Conservation (phyloP, 2,888 invertebrate species). For the Acronicta leporina region DNA sequence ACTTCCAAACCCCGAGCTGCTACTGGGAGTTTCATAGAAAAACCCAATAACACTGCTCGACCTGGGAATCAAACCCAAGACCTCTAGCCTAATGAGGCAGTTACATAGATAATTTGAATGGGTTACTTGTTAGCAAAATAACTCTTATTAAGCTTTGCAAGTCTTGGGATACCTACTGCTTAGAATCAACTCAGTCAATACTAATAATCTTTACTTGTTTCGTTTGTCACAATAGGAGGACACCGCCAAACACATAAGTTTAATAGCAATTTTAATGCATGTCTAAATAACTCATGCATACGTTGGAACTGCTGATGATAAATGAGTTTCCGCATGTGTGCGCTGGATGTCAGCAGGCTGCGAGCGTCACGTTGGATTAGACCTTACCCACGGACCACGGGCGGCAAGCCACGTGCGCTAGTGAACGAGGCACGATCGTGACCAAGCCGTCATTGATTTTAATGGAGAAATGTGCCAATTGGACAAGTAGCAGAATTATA, state of each 20-base stretch:
- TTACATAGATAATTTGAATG: background rate
- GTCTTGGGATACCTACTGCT: too few species aligned
- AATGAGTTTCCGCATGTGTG: conserved; percentile 52
- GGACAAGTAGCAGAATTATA: background rate
- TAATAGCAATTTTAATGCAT: too few species aligned
- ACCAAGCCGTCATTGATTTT: conserved; percentile 38
- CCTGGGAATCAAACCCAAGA: too few species aligned
- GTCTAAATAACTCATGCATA: conserved; percentile 15
- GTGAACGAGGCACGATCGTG: conserved; percentile 14
- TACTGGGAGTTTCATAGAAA: too few species aligned
- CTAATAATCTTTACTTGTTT: too few species aligned
- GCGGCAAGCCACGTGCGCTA: conserved; percentile 32
- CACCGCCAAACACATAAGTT: too few species aligned
- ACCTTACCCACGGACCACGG: background rate
- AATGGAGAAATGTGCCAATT: conserved; percentile 25
- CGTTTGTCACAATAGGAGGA: too few species aligned
- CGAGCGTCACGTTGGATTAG: conserved; percentile 5
- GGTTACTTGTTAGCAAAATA: background rate
- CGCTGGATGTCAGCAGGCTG: conserved; percentile 29
- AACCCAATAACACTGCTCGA: too few species aligned
- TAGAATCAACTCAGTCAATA: too few species aligned
- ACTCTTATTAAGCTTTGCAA: too few species aligned
- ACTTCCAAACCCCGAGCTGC: too few species aligned
- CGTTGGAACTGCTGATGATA: conserved; percentile 47
- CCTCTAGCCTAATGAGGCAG: too few species aligned